Conservation (phyloP, 2,888 invertebrate species). For the Dasysyrphus albostriatus region DNA sequence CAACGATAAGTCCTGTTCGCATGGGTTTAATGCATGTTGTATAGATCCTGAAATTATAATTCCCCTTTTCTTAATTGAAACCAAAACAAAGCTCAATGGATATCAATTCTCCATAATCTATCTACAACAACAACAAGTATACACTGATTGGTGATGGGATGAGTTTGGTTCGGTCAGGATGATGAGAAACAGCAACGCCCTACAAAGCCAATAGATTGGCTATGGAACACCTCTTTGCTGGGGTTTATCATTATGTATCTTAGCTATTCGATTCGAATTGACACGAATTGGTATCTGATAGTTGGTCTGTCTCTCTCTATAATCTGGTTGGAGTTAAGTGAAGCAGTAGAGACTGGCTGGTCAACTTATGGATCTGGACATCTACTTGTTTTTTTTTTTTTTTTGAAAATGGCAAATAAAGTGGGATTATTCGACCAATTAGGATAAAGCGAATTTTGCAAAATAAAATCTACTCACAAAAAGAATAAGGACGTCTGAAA, state of each 20-base stretch:
- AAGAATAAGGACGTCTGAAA: no score
- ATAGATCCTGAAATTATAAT: constrained; percentile 9
- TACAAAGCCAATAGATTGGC: neutral
- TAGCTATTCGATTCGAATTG: neutral
- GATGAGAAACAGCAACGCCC: neutral
- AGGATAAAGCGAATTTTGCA: constrained; percentile 46
- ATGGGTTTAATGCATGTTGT: neutral
- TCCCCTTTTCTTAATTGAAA: neutral
- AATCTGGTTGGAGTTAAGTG: neutral
- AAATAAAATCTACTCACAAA: constrained; percentile 32
- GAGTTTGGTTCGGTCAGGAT: neutral
- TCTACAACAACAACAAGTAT: neutral
- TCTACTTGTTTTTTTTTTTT: neutral
- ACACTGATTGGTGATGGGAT: neutral
- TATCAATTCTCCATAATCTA: neutral
- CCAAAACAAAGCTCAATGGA: constrained; percentile 14
- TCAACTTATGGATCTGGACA: neutral
- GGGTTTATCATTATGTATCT: neutral
- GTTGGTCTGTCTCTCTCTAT: neutral
- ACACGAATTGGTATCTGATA: constrained; percentile 11
- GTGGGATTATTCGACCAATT: constrained; percentile 46
- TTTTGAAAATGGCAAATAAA: neutral
- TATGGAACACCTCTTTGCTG: no score
- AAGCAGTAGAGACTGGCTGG: neutral
- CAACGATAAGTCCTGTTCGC: neutral